phyloP scores from a whole-genome alignment of 1,140 invertebrate genomes.

The Drosophila pseudoananassae region DNA sequence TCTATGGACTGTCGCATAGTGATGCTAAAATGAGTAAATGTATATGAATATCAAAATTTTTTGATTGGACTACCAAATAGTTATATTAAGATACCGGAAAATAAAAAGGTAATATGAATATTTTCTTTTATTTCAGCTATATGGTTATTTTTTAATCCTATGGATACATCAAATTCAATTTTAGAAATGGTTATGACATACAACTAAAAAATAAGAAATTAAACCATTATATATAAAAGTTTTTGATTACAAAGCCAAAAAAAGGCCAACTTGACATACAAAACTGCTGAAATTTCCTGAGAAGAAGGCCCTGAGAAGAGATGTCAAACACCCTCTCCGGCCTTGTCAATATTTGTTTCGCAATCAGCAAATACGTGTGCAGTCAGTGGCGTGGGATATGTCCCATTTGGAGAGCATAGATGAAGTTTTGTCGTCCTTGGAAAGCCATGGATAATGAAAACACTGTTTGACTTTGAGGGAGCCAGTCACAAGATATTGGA shows the following conservation, averaged over 20 bases:
- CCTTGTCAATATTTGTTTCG: constrained; percentile 78
- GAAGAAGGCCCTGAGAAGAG: constrained; percentile 11
- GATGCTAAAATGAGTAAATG: not conserved
- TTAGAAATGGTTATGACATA: not conserved
- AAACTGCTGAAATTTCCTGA: constrained; percentile 2
- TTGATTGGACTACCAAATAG: not conserved
- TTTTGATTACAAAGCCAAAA: not conserved
- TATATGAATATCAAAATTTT: not conserved
- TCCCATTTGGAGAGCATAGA: constrained; percentile 26
- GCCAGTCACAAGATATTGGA: constrained; percentile 22
- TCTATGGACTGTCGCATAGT: constrained; percentile 45
- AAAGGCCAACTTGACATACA: constrained; percentile 14
- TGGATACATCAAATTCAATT: too few relatives aligned
- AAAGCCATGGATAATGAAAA: constrained; percentile 45
- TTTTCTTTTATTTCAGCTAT: too few relatives aligned
- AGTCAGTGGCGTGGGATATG: constrained; percentile 36
- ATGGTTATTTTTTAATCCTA: too few relatives aligned
- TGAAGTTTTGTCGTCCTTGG: constrained; percentile 28
- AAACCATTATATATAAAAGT: not conserved
- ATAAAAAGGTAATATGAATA: too few relatives aligned
- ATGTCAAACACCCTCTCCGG: constrained; percentile 19
- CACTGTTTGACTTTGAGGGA: constrained; percentile 53
- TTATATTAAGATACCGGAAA: too few relatives aligned
- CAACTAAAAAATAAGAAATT: not conserved
- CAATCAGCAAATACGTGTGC: constrained; percentile 74